Evolutionary conservation across 2,888 invertebrate species (phyloP).

Genomic region (Cotesia congregata): DNA sequence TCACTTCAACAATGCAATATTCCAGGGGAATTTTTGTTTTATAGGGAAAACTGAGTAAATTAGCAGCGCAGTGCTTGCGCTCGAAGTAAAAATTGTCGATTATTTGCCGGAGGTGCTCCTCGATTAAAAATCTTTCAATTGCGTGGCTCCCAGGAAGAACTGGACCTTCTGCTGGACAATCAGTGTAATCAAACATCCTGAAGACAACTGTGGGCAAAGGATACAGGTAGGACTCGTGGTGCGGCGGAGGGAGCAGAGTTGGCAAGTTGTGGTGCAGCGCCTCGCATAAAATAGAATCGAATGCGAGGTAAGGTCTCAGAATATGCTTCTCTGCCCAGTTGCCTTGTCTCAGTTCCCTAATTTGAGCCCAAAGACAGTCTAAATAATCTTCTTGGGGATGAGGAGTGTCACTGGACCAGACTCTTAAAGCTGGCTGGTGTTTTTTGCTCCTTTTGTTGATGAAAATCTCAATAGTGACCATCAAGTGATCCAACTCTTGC

Average conservation of each 20-base stretch:
- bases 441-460: slow-evolving; percentile 92
- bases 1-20: slow-evolving; percentile 97
- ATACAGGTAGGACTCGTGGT: slow-evolving; percentile 90
- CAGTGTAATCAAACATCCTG: slow-evolving; percentile 98
- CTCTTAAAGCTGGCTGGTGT: slow-evolving; percentile 92
- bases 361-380: slow-evolving; percentile 96
- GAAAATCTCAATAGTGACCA: slow-evolving; percentile 93
- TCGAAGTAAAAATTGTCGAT: slow-evolving; percentile 89
- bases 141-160: slow-evolving; percentile 96
- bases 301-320: slow-evolving; percentile 93
- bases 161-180: slow-evolving; percentile 91
- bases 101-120: slow-evolving; percentile 96
- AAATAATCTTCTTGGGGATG: slow-evolving; percentile 97
- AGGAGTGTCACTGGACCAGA: slow-evolving; percentile 94
- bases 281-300: slow-evolving; percentile 94
- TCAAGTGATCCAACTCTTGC: slow-evolving; percentile 88
- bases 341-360: slow-evolving; percentile 90
- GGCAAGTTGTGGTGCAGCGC: slow-evolving; percentile 96
- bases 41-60: slow-evolving; percentile 91
- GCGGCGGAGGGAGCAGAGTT: slow-evolving; percentile 90
- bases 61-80: slow-evolving; percentile 95
- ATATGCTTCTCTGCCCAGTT: slow-evolving; percentile 99
- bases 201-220: slow-evolving; percentile 96
- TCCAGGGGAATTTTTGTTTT: slow-evolving; percentile 95
- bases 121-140: slow-evolving; percentile 97